These are phyloP conservation scores for Magallana ariakensis DNA, from an alignment of 1,140 invertebrate species.

Conservation along the genomic window DNA sequence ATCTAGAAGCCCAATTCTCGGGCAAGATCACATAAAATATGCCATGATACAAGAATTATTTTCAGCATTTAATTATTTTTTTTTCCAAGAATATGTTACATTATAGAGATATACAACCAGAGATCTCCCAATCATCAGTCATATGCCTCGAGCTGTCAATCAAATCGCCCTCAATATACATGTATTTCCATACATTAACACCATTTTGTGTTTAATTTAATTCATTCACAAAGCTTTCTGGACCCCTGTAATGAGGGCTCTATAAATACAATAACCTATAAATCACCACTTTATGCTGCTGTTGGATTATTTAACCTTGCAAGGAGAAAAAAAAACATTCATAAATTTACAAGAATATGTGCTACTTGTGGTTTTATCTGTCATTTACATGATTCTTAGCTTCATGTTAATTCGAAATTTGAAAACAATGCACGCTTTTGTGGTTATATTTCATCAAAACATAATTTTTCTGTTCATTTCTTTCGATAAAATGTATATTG, in stretches of 20 bases:
- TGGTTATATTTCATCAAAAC: no score
- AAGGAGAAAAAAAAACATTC: not conserved
- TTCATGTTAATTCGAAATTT: no score
- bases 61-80: not conserved
- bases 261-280: not conserved
- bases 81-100: not conserved
- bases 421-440: no score
- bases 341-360: not conserved
- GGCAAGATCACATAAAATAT: not conserved
- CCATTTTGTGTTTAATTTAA: not conserved
- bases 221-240: slow-evolving; percentile 11
- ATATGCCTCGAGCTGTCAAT: not conserved
- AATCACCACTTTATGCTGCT: not conserved
- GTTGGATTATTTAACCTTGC: not conserved
- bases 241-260: not conserved
- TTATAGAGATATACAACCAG: not conserved
- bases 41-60: not conserved
- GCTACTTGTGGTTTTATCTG: not conserved
- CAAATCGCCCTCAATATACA: slow-evolving; percentile 1
- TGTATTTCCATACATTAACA: slow-evolving; percentile 28
- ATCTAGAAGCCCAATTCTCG: not conserved
- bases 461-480: no score
- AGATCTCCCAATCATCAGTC: not conserved
- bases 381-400: not conserved
- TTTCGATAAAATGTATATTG: no score